These are phyloP conservation scores for Amphipyra berbera DNA, from an alignment of 2,888 invertebrate genomes.

Conservation along the genomic window DNA sequence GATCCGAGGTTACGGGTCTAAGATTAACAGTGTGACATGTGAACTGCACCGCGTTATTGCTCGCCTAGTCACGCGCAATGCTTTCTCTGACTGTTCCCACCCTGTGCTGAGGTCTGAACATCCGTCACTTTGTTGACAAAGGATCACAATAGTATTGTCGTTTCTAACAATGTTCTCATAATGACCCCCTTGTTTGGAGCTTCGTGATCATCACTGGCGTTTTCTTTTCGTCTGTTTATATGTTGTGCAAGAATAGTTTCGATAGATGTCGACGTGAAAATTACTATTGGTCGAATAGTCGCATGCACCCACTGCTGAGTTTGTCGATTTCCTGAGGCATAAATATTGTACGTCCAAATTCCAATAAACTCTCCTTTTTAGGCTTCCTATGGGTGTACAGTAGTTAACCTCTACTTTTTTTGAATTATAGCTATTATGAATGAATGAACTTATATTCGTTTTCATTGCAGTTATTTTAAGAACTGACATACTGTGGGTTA, in stretches of 20 bases:
- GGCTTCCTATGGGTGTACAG: no score
- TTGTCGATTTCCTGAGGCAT: not conserved
- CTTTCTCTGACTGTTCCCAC: slow-evolving; percentile 65
- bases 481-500: not conserved
- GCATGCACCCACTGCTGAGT: not conserved
- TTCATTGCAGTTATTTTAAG: not conserved
- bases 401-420: no score
- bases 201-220: slow-evolving; percentile 40
- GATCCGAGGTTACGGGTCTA: slow-evolving; percentile 24
- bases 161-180: slow-evolving; percentile 54
- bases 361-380: no score
- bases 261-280: slow-evolving; percentile 6
- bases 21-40: slow-evolving; percentile 39
- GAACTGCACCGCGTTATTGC: slow-evolving; percentile 42
- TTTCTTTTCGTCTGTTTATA: slow-evolving; percentile 35
- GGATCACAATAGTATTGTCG: slow-evolving; percentile 54
- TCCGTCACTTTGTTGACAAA: slow-evolving; percentile 57
- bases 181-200: slow-evolving; percentile 47
- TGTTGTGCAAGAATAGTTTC: slow-evolving; percentile 29
- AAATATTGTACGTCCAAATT: no score
- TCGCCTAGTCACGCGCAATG: slow-evolving; percentile 52
- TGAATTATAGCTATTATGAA: no score
- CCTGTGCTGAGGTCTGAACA: slow-evolving; percentile 49
- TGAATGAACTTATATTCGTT: no score
- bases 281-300: not conserved